Conservation (phyloP, 2,888 invertebrate species). For the Sturmia bella region DNA sequence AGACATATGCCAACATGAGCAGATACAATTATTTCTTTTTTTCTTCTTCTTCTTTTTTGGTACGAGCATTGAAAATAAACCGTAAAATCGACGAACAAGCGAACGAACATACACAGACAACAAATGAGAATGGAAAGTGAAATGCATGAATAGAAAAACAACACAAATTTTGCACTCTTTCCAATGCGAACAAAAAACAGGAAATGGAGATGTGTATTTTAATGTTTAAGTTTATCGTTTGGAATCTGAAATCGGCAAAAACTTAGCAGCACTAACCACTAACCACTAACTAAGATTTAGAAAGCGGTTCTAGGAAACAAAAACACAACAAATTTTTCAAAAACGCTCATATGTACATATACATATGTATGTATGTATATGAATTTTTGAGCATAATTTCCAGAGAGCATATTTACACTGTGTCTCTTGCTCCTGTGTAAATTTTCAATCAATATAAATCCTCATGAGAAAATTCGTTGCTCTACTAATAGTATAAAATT, state of each 20-base stretch:
- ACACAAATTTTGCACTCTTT: constrained; percentile 40
- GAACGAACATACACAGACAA: constrained; percentile 14
- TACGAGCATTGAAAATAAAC: constrained; percentile 45
- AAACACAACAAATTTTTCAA: too few relatives aligned
- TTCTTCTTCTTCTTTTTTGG: constrained; percentile 1
- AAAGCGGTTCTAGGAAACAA: constrained; percentile 77
- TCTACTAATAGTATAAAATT: too few relatives aligned
- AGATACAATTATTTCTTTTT: neutral
- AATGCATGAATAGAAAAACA: constrained; percentile 1
- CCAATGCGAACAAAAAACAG: constrained; percentile 8
- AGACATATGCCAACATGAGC: constrained; percentile 36
- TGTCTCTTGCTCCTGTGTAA: too few relatives aligned
- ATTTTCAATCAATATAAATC: too few relatives aligned
- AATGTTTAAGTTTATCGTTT: constrained; percentile 37
- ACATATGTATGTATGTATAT: too few relatives aligned
- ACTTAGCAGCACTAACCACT: constrained; percentile 9
- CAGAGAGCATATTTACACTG: too few relatives aligned
- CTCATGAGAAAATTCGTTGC: too few relatives aligned
- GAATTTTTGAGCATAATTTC: too few relatives aligned
- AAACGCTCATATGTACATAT: too few relatives aligned
- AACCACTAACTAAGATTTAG: constrained; percentile 1
- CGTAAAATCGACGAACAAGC: constrained; percentile 35
- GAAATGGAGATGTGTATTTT: constrained; percentile 30
- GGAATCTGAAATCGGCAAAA: constrained; percentile 30
- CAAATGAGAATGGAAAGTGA: constrained; percentile 55